These are phyloP conservation scores for Poecilia velifera DNA, from an alignment of 2,797 vertebrate genomes.

Conservation along the genomic window DNA sequence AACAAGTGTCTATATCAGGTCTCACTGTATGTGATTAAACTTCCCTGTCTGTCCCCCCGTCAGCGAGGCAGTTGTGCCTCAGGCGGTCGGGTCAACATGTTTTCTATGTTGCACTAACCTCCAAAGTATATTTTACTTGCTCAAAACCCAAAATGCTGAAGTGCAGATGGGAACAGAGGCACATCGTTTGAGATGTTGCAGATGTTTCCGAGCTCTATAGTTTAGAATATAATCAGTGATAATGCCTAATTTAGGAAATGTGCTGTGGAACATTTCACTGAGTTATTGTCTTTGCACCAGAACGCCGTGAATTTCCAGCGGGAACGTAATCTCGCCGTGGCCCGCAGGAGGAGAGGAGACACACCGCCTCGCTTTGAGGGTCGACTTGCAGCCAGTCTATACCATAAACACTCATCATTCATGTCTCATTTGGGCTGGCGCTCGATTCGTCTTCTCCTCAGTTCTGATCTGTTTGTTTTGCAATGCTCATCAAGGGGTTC, in stretches of 20 bases:
- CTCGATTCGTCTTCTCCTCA: conserved; percentile 18
- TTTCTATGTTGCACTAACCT: conserved; percentile 17
- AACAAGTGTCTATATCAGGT: conserved; percentile 47
- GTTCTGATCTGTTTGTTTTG: conserved; percentile 32
- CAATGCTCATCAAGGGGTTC: conserved; percentile 14
- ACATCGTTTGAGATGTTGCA: conserved; percentile 73
- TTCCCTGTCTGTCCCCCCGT: conserved; percentile 27
- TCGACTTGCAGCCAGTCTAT: conserved; percentile 42
- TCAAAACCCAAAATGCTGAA: conserved; percentile 30
- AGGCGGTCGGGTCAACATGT: conserved; percentile 17
- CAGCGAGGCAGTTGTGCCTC: conserved; percentile 24
- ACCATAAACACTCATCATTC: conserved; percentile 44
- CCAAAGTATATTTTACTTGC: conserved; percentile 31
- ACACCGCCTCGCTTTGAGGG: conserved; percentile 21
- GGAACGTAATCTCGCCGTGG: conserved; percentile 60
- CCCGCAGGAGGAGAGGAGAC: conserved; percentile 23
- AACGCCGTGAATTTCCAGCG: conserved; percentile 66
- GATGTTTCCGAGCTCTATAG: conserved; percentile 69
- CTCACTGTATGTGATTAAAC: conserved; percentile 22
- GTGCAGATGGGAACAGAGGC: conserved; percentile 31
- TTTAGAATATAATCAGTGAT: conserved; percentile 79
- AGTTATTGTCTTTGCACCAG: conserved; percentile 68
- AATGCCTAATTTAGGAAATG: conserved; percentile 77
- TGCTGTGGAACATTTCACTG: conserved; percentile 73
- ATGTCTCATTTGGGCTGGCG: not conserved